phyloP scores from a whole-genome alignment of 2,797 vertebrate genomes.

The Leptatherina wallacei region DNA sequence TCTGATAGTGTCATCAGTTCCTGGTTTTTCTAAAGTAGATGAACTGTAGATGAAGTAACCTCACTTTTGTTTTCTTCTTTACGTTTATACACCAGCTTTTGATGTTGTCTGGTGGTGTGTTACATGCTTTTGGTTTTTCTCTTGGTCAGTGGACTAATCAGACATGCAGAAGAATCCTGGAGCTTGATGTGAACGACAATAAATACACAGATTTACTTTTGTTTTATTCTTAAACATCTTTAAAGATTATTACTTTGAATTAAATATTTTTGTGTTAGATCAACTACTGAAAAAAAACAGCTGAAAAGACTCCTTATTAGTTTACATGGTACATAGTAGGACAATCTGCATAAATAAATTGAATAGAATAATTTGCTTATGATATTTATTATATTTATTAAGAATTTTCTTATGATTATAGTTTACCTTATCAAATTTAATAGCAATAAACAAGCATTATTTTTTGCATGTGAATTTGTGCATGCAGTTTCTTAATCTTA shows the following conservation, averaged over 20 bases:
- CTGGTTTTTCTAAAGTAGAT: slow-evolving; percentile 24
- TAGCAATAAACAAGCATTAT: slow-evolving; percentile 43
- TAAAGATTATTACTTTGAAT: slow-evolving; percentile 4
- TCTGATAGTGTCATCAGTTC: slow-evolving; percentile 37
- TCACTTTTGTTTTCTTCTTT: slow-evolving; percentile 33
- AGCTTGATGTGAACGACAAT: slow-evolving; percentile 34
- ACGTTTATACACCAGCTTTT: slow-evolving; percentile 56
- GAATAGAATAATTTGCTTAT: slow-evolving; percentile 18
- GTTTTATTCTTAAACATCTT: slow-evolving; percentile 1
- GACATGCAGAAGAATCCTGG: slow-evolving; percentile 37
- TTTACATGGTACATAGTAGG: neutral
- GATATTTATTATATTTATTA: too few relatives aligned
- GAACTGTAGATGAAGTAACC: slow-evolving; percentile 38
- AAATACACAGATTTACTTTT: slow-evolving; percentile 4
- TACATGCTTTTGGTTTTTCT: slow-evolving; percentile 42
- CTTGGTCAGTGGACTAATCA: slow-evolving; percentile 36
- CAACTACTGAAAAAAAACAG: neutral
- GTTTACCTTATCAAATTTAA: slow-evolving; percentile 46
- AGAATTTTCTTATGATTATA: neutral
- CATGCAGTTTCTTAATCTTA: slow-evolving; percentile 50
- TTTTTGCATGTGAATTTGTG: slow-evolving; percentile 40
- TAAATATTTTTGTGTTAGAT: slow-evolving; percentile 11
- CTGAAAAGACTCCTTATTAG: slow-evolving; percentile 35
- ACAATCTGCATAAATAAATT: slow-evolving; percentile 19
- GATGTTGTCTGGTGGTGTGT: slow-evolving; percentile 44